Percentiles rank a stretch among this genome's conserved stretches.
Evolutionary conservation across 2,888 invertebrate genomes (phyloP).

Genomic region (Tholera decimalis): DNA sequence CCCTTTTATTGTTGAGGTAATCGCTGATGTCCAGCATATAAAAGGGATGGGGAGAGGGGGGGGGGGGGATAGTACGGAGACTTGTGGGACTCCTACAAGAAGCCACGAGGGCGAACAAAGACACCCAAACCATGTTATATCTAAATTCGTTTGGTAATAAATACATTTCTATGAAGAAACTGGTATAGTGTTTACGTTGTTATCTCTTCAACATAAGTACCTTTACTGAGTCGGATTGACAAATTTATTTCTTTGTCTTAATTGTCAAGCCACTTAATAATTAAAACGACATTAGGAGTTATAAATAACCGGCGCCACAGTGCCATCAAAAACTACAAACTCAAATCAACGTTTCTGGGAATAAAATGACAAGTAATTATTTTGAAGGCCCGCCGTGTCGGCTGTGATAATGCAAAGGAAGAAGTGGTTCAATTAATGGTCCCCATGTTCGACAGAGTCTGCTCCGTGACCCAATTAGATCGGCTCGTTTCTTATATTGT

Average conservation of each 20-base stretch:
- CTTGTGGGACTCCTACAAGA: too few relatives aligned
- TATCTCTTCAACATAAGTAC: too few relatives aligned
- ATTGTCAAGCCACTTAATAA: not conserved
- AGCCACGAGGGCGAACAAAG: not conserved
- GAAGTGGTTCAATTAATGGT: slow-evolving; percentile 86
- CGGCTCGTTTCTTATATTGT: slow-evolving; percentile 80
- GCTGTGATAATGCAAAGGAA: slow-evolving; percentile 80
- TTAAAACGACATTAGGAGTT: not conserved
- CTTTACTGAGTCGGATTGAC: not conserved
- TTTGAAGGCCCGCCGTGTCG: slow-evolving; percentile 75
- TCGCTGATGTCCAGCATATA: too few relatives aligned
- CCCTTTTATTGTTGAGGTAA: too few relatives aligned
- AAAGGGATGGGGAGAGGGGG: too few relatives aligned
- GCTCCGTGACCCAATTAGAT: slow-evolving; percentile 88
- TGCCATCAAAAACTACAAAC: slow-evolving; percentile 57
- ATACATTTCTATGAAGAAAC: not conserved
- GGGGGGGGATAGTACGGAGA: too few relatives aligned
- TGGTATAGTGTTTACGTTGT: not conserved
- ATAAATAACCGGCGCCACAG: slow-evolving; percentile 59
- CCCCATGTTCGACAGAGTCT: slow-evolving; percentile 83
- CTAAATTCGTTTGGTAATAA: not conserved
- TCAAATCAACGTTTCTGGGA: slow-evolving; percentile 75
- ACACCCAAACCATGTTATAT: too few relatives aligned
- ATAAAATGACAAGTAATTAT: slow-evolving; percentile 82
- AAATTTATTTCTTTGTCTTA: too few relatives aligned